Conservation (phyloP, 1,140 invertebrate genomes). For the Drosophila repleta region DNA sequence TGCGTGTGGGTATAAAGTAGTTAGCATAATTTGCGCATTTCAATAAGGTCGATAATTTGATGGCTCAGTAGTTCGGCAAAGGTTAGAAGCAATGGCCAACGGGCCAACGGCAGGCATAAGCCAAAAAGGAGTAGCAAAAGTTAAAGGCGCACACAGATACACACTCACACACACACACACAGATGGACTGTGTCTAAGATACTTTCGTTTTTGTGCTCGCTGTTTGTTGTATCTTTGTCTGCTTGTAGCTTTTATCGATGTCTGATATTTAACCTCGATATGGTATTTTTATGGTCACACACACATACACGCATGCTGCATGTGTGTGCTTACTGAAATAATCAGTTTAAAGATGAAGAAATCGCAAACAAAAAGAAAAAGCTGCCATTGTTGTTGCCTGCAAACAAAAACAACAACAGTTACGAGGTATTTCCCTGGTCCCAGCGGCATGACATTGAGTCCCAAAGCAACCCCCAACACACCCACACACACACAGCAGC, state of each 20-base stretch:
- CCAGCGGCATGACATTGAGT: conserved; percentile 83
- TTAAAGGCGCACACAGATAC: conserved; percentile 5
- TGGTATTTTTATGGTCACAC: conserved; percentile 54
- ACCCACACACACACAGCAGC: conserved; percentile 9
- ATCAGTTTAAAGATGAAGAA: conserved; percentile 80
- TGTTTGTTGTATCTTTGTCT: conserved; percentile 48
- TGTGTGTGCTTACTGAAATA: conserved; percentile 64
- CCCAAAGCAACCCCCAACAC: conserved; percentile 81
- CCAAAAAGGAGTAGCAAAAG: background rate
- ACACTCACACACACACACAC: conserved; percentile 23
- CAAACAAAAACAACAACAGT: conserved; percentile 50
- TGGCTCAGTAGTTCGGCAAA: conserved; percentile 63
- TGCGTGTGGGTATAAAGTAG: conserved; percentile 49
- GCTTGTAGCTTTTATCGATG: conserved; percentile 71
- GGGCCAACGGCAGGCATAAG: conserved; percentile 2
- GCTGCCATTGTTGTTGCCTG: conserved; percentile 29
- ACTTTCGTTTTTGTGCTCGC: conserved; percentile 52
- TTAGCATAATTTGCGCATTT: conserved; percentile 79
- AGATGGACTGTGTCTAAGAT: conserved; percentile 36
- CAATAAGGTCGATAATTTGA: conserved; percentile 81
- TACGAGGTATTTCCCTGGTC: conserved; percentile 81
- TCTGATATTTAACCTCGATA: conserved; percentile 78
- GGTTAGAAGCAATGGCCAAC: conserved; percentile 26
- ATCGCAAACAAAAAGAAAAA: conserved; percentile 68
- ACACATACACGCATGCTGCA: conserved; percentile 23